Base-by-base conservation (phyloP, 2,113 vertebrate genomes). In the Corythornis madagascariensis region DNA sequence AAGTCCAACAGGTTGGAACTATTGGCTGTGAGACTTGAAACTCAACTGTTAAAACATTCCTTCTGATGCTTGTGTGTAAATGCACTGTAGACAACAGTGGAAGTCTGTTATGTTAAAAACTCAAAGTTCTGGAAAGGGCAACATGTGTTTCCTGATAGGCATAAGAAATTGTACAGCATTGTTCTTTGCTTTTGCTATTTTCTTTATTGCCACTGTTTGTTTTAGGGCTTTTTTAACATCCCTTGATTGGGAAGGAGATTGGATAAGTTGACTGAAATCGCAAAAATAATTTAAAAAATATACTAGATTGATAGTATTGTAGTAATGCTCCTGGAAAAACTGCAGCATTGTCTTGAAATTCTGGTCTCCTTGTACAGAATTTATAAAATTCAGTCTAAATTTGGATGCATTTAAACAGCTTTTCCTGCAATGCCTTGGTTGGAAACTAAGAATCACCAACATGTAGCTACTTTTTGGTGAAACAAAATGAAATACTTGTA, bases 1-100 rank as follows among this genome's bases (percentile, higher is more conserved):
- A 99, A 90, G 99, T 99, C 70, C 99, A 99, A 91, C 99, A 99
- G 99, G 99, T 99, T 93, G 94, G 83, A 66, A 35, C 52, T 64
- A 29, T 59, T 77, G 71, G 8, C 48, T 72, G 24, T 64, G 72
- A 85, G 53, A 92, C 16, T 56, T 6, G 4, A 66, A 87, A 55
- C 13, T 59, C 43, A 84, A 45, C 6, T n/a, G 50, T 72, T 82
- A n/a, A 61, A 93, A 53, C 1, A 5, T 72, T 80, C 67, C 48
- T 75, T 85, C 16, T 31, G 47, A 73, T 2, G 4, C 3, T 80
- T 79, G 13, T 18, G 47, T 0, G 1, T 16, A 65, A n/a, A 55
- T n/a, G n/a, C 2, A 1, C 26, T 69, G 40, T 26, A 79, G 63
- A 29, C 12, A 69, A 3, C 21, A 22, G 24, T 26, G n/a, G 7